Evolutionary conservation across 2,113 vertebrate species (phyloP).

Genomic region (Hemichromis elongatus): DNA sequence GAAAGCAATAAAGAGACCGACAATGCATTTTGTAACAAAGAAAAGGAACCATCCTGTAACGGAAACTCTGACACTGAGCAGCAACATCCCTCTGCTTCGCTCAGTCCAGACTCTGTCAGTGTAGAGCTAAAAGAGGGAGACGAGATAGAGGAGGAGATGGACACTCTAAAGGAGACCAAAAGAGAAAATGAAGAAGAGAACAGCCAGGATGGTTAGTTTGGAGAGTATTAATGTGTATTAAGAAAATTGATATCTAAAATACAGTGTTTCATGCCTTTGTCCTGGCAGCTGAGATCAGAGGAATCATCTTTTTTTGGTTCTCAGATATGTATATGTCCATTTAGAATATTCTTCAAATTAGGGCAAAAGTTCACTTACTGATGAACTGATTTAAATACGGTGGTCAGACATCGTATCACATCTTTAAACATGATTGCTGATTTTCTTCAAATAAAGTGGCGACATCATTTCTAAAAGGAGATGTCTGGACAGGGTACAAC

Average conservation of each 20-base stretch:
- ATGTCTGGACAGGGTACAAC: not conserved
- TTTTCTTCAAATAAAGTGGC: not conserved
- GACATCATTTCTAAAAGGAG: not conserved
- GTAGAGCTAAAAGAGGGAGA: constrained; percentile 26
- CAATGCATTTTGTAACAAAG: not conserved
- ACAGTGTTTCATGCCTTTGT: not conserved
- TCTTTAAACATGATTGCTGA: not conserved
- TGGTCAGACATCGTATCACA: not conserved
- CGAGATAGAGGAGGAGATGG: constrained; percentile 32
- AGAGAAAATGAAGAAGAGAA: constrained; percentile 8
- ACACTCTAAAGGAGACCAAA: constrained; percentile 39
- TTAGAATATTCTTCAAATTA: not conserved
- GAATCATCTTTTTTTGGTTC: not conserved
- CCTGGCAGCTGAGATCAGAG: not conserved
- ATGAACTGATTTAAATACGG: not conserved
- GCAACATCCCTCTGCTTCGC: not conserved
- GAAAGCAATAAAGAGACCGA: not conserved
- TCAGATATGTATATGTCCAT: not conserved
- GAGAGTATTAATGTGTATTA: not conserved
- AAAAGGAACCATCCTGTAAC: constrained; percentile 14
- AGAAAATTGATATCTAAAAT: not conserved
- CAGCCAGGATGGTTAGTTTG: constrained; percentile 31
- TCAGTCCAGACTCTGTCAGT: constrained; percentile 8
- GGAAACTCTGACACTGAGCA: not conserved
- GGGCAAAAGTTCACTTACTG: not conserved